Conservation (phyloP, 1,140 invertebrate genomes). For the Antheraea mylitta region DNA sequence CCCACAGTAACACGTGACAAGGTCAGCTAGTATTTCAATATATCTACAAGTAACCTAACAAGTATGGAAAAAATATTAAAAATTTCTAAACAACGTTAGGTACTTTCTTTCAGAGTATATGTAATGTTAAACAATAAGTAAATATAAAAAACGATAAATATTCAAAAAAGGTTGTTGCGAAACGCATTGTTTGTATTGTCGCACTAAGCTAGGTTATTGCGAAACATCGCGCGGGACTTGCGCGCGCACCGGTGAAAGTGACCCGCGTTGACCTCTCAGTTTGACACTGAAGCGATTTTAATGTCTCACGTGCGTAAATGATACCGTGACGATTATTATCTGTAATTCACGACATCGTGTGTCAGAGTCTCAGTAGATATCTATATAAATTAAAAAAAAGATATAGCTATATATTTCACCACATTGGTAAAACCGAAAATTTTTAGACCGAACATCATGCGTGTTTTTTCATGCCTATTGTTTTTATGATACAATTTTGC, state of each 20-base stretch:
- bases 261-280: slow-evolving; percentile 6
- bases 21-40: too few species aligned
- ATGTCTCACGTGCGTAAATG: background rate
- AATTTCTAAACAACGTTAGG: background rate
- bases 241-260: background rate
- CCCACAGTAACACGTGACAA: too few species aligned
- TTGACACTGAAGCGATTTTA: background rate
- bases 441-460: too few species aligned
- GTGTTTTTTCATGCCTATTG: too few species aligned
- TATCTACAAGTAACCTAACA: too few species aligned
- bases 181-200: background rate
- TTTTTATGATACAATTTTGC: too few species aligned
- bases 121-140: slow-evolving; percentile 3
- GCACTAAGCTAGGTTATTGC: background rate
- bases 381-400: background rate
- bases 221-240: background rate
- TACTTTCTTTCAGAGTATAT: background rate
- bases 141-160: slow-evolving; percentile 1
- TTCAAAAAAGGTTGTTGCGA: background rate
- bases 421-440: too few species aligned
- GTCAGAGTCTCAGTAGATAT: background rate
- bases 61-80: background rate
- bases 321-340: background rate
- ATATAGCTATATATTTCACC: too few species aligned
- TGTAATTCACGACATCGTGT: background rate